These are phyloP conservation scores for Acrocephalus scirpaceus DNA, from an alignment of 2,797 vertebrate species.

Conservation along the genomic window DNA sequence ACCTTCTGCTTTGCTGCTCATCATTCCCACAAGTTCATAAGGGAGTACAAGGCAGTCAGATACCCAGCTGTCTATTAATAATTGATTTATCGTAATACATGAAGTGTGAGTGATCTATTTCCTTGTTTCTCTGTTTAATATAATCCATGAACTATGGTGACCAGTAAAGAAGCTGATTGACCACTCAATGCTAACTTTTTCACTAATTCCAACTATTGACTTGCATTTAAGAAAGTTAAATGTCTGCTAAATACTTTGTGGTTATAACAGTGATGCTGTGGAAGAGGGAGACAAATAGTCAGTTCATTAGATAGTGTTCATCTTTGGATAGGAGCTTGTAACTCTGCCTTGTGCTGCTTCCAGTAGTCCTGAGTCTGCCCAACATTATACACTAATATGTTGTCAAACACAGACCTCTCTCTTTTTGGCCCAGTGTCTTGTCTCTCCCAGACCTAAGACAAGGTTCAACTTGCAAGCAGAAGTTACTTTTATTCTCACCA, in stretches of 20 bases:
- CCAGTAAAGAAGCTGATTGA: neutral
- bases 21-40: neutral
- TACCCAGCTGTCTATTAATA: slow-evolving; percentile 26
- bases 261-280: neutral
- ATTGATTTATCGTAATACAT: slow-evolving; percentile 36
- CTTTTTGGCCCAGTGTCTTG: neutral
- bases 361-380: neutral
- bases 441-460: neutral
- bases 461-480: neutral
- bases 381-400: neutral
- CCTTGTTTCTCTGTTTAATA: neutral
- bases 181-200: neutral
- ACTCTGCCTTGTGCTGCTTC: neutral
- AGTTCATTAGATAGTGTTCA: neutral
- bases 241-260: neutral
- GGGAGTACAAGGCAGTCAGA: neutral
- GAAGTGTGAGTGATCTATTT: slow-evolving; percentile 11
- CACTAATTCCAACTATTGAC: neutral
- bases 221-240: slow-evolving; percentile 6
- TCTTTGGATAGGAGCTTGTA: neutral
- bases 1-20: neutral
- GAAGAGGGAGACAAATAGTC: neutral
- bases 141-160: neutral
- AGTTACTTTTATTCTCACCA: neutral
- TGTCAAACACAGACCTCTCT: neutral